A percentile compares a stretch with the other conserved stretches of the same genome.
Conservation (phyloP, 2,888 invertebrate species). For the Biston betularia region DNA sequence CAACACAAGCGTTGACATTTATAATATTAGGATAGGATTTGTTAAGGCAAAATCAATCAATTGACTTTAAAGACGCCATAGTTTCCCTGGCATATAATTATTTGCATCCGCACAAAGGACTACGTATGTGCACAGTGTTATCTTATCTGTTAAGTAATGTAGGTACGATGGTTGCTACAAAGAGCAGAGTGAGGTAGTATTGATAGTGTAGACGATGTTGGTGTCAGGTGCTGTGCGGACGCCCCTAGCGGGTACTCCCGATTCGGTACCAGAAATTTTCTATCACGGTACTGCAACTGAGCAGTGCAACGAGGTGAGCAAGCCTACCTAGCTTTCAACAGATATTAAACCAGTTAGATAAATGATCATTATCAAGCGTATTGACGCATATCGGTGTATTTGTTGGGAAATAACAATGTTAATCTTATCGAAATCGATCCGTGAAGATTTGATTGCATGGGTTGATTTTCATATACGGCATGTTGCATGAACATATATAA, state of each 20-base stretch:
- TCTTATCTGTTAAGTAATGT: slow-evolving; percentile 75
- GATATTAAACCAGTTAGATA: background rate
- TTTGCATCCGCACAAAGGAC: slow-evolving; percentile 61
- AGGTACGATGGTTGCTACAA: slow-evolving; percentile 57
- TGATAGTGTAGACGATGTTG: slow-evolving; percentile 72
- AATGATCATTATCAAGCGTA: slow-evolving; percentile 2
- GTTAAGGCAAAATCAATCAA: slow-evolving; percentile 33
- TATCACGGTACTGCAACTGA: slow-evolving; percentile 44
- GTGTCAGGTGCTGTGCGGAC: slow-evolving; percentile 73
- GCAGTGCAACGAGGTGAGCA: slow-evolving; percentile 63
- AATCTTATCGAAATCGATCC: slow-evolving; percentile 29
- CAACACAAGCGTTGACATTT: too few species aligned
- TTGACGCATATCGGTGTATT: slow-evolving; percentile 3
- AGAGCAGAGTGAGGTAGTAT: slow-evolving; percentile 54
- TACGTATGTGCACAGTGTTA: slow-evolving; percentile 57
- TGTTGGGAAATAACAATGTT: slow-evolving; percentile 20
- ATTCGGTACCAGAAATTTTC: slow-evolving; percentile 43
- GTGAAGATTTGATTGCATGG: slow-evolving; percentile 11
- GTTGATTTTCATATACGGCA: background rate
- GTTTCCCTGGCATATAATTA: slow-evolving; percentile 49
- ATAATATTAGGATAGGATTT: too few species aligned
- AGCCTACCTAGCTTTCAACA: background rate
- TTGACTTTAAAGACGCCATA: slow-evolving; percentile 33
- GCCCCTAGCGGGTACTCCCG: slow-evolving; percentile 59
- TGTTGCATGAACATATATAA: background rate